A percentile compares a stretch with the other conserved stretches of the same genome.
phyloP scores from a whole-genome alignment of 92 coral and sea anemone genomes.

The Parazoanthus swiftii region DNA sequence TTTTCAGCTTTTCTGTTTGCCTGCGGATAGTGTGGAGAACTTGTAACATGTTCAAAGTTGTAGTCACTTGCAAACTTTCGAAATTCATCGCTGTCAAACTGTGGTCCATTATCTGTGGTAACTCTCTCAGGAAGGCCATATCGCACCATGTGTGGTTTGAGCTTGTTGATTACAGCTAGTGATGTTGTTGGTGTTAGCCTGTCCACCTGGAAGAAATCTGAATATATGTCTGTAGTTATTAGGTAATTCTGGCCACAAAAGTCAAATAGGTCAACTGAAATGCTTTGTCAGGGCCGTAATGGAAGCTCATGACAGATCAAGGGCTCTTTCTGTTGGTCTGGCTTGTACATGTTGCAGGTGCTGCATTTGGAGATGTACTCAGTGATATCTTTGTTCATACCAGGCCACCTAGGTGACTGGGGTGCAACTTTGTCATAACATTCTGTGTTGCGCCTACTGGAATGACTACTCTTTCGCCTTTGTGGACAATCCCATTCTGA shows the following conservation, averaged over 20 bases:
- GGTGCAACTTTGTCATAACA: conserved; percentile 32
- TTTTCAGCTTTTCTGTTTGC: background rate
- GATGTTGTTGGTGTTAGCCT: conserved; percentile 1
- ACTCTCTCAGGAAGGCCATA: conserved; percentile 41
- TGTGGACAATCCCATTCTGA: conserved; percentile 42
- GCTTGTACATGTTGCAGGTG: conserved; percentile 41
- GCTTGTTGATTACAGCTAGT: conserved; percentile 38
- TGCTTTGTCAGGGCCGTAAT: conserved; percentile 35
- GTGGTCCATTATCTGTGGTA: conserved; percentile 34
- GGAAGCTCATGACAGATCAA: conserved; percentile 25
- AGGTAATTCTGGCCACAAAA: conserved; percentile 32
- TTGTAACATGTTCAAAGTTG: conserved; percentile 33
- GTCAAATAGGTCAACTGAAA: conserved; percentile 39
- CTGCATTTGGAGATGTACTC: too few species aligned
- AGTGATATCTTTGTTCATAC: conserved; percentile 34
- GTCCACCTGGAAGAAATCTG: conserved; percentile 47
- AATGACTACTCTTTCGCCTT: conserved; percentile 48
- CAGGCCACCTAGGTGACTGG: conserved; percentile 48
- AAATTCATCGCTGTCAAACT: conserved; percentile 26
- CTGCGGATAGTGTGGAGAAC: conserved; percentile 11
- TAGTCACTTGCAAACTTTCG: background rate
- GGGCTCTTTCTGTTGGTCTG: background rate
- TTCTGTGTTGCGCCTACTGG: conserved; percentile 37
- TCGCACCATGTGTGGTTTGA: conserved; percentile 31
- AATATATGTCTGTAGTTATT: conserved; percentile 38